phyloP scores from a whole-genome alignment of 2,113 vertebrate species.

The Corvus hawaiiensis region DNA sequence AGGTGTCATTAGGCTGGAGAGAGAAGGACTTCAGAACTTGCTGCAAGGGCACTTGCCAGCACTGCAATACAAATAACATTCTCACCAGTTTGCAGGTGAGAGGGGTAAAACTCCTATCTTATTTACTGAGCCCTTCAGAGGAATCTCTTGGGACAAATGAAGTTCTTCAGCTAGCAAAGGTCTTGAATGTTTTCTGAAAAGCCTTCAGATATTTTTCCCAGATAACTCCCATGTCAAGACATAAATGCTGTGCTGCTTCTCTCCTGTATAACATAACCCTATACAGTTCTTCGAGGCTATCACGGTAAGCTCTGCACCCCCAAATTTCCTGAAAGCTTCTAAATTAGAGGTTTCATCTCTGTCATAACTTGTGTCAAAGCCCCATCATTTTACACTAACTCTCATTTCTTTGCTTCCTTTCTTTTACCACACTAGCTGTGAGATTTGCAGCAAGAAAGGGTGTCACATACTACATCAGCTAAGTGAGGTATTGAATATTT shows the following conservation, averaged over 20 bases:
- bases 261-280: not conserved
- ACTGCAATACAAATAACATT: not conserved
- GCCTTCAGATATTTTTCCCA: not conserved
- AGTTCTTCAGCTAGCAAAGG: not conserved
- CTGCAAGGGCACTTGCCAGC: not conserved
- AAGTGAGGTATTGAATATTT: slow-evolving; percentile 19
- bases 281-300: not conserved
- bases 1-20: not conserved
- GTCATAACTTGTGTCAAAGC: not conserved
- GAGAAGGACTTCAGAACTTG: not conserved
- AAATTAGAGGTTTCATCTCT: not conserved
- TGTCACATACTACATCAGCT: not conserved
- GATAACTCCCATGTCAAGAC: not conserved
- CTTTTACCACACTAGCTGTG: not conserved
- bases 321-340: not conserved
- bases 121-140: not conserved
- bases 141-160: not conserved
- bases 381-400: not conserved
- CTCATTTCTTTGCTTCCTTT: not conserved
- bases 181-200: not conserved
- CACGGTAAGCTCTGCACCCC: not conserved
- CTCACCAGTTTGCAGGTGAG: not conserved
- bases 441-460: not conserved
- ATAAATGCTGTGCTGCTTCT: not conserved
- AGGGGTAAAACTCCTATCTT: not conserved